Evolutionary conservation across 2,888 invertebrate genomes (phyloP), one percentile per base, ranked within the genome.

Genomic region (Caenorhabditis uteleia): DNA sequence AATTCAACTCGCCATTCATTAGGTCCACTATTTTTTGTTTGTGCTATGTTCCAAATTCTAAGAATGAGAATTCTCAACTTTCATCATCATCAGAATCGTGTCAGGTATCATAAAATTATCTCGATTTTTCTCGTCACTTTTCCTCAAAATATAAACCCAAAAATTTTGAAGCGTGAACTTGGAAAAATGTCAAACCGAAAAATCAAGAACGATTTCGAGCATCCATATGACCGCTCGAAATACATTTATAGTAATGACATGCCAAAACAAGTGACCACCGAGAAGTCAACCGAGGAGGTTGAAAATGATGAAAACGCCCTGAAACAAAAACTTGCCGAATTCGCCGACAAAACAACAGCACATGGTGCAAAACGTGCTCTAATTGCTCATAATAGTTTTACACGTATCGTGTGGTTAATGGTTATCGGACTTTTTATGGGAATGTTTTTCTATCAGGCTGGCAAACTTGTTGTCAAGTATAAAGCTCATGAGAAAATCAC

Each of bases 261-360:
- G 12, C 53, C 64, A 25, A n/a, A n/a, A n/a, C 48, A 49, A 21
- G 38, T 42, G 36, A 38, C 12, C 26, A 31, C 20, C 33, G 46
- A 12, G 54, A 65, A 50, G n/a, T 38, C 44, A 18, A 31, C 27
- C 14, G 50, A 50, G 10, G 50, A 40, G 16, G 33, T 40, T 5
- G 50, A 40, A 2, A 34, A 42, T 25, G 50, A 40, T 8, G 20
- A 42, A 3, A 40, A 23, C 20, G 3, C 12, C 20, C 27, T 44
- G 4, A 12, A 44, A 5, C 26, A 31, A 8, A 64, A 59, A 23
- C 26, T 67, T 29, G 44, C 31, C 10, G 64, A 70, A 36, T 76
- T 76, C 38, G 53, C 67, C 18, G 76, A 76, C 44, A 70, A 68
- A 44, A 76, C 76, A 6, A 76, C 76, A 12, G 76, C 76, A 27